Base-by-base conservation (phyloP, 1,140 invertebrate species). In the Orussus abietinus region DNA sequence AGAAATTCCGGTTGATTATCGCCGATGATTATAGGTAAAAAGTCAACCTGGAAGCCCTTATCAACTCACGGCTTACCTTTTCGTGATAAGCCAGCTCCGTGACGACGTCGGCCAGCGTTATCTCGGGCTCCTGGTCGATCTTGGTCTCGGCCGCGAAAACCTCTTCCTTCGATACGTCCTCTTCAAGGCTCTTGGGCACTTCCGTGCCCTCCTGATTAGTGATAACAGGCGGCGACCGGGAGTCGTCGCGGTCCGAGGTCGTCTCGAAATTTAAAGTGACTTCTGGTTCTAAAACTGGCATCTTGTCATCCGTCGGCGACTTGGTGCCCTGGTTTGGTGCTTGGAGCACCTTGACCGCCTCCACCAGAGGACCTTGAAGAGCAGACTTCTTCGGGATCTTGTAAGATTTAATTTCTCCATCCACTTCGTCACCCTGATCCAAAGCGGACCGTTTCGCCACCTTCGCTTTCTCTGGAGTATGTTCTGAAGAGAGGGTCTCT, bases 21-120 rank as follows among this genome's bases (percentile, higher is more conserved):
- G n/a, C n/a, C n/a, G n/a, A n/a, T n/a, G n/a, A n/a, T n/a, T n/a
- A n/a, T n/a, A n/a, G n/a, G n/a, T n/a, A n/a, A n/a, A n/a, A n/a
- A n/a, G n/a, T n/a, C n/a, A n/a, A n/a, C n/a, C n/a, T n/a, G n/a
- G n/a, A n/a, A n/a, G n/a, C n/a, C n/a, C n/a, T n/a, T n/a, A n/a
- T n/a, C n/a, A n/a, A n/a, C n/a, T n/a, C n/a, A n/a, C n/a, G n/a
- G 9, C 11, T 40, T 47, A 68, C 70, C 64, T 74, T 71, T 42
- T 74, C 66, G 38, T 72, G 69, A 49, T 70, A 74, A 21, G 62
- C 70, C 42, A 72, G 48, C 29, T 69, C 56, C 10, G 48, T 51
- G 15, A 74, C 59, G 21, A 71, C 59, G 43, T 67, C 67, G 10
- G 60, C 57, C 28, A 71, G 55, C 3, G 66, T 72, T 45, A 64